These are phyloP conservation scores for Aspidiotus rigidus DNA, from an alignment of 2,888 invertebrate genomes.

Conservation along the genomic window DNA sequence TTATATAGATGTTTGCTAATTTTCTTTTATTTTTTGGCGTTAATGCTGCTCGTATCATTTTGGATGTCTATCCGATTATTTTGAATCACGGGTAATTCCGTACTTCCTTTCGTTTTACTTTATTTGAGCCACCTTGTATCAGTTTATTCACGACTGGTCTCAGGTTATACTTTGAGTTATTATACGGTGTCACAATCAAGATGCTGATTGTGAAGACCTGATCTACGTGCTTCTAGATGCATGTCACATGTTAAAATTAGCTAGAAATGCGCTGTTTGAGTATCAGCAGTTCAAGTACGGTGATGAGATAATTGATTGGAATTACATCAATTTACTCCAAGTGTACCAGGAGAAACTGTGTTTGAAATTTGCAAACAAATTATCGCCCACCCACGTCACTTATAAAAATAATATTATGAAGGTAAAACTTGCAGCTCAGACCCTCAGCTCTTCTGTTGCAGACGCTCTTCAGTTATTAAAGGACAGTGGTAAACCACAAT, in stretches of 20 bases:
- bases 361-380: background rate
- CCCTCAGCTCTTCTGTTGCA: background rate
- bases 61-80: too few relatives aligned
- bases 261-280: background rate
- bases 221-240: background rate
- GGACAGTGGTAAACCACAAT: background rate
- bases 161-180: too few relatives aligned
- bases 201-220: background rate
- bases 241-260: background rate
- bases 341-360: background rate
- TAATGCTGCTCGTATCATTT: too few relatives aligned
- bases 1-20: too few relatives aligned
- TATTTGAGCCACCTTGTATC: too few relatives aligned
- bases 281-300: background rate
- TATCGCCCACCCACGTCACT: background rate
- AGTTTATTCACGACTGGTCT: too few relatives aligned
- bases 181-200: too few relatives aligned
- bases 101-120: too few relatives aligned
- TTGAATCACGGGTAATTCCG: too few relatives aligned
- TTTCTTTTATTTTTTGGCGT: too few relatives aligned
- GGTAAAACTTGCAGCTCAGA: background rate
- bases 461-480: background rate
- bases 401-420: background rate
- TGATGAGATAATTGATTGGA: background rate
- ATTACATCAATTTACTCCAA: background rate